Evolutionary conservation across 2,113 vertebrate species (phyloP).

Genomic region (Prolemur simus): DNA sequence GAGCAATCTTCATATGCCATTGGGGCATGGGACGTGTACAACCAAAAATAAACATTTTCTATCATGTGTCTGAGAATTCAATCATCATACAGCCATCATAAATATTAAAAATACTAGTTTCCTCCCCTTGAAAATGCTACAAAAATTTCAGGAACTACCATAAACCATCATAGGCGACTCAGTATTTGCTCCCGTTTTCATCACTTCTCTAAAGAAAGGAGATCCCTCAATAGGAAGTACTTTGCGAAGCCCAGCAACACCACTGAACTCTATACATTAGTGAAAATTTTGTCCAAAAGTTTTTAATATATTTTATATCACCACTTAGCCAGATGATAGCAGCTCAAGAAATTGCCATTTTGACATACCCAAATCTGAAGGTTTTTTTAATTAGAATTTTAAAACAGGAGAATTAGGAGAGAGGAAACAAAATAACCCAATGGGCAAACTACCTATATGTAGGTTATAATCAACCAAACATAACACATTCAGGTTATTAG

Average conservation of each 20-base stretch:
- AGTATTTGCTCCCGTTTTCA: neutral
- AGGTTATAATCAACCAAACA: neutral
- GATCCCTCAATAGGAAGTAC: neutral
- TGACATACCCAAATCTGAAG: neutral
- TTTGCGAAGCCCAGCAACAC: neutral
- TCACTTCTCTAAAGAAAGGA: neutral
- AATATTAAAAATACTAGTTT: neutral
- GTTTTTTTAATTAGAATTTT: neutral
- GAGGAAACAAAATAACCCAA: neutral
- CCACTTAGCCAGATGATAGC: neutral
- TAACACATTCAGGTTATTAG: neutral
- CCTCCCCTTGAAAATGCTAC: neutral
- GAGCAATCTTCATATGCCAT: neutral
- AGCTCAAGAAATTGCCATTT: neutral
- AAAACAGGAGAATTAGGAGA: neutral
- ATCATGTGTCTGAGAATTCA: neutral
- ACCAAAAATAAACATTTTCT: neutral
- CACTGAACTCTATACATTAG: neutral
- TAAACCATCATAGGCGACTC: neutral
- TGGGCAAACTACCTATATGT: neutral
- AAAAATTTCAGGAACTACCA: neutral
- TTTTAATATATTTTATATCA: neutral
- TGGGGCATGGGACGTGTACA: neutral
- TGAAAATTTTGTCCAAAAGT: neutral
- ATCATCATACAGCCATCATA: neutral